phyloP scores from a whole-genome alignment of 2,113 vertebrate genomes.

The Pogona vitticeps region DNA sequence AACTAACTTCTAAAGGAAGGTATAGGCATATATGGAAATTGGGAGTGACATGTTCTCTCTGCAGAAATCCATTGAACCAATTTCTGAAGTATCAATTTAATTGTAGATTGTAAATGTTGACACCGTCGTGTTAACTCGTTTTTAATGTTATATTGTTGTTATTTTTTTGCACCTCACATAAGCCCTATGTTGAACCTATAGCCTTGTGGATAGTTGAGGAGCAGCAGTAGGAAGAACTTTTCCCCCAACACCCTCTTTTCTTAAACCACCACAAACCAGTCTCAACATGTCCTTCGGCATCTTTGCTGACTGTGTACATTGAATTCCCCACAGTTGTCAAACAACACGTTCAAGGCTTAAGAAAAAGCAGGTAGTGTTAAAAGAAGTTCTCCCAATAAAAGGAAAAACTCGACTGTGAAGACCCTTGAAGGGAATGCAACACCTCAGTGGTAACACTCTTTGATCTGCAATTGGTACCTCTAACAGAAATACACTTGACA shows the following conservation, averaged over 20 bases:
- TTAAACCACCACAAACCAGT: slow-evolving; percentile 17
- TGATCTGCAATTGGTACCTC: slow-evolving; percentile 70
- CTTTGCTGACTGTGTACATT: slow-evolving; percentile 9
- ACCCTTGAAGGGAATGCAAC: slow-evolving; percentile 64
- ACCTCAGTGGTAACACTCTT: slow-evolving; percentile 59
- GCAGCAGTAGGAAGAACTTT: slow-evolving; percentile 21
- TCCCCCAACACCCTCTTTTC: slow-evolving; percentile 11
- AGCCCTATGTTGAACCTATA: no score
- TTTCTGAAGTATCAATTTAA: no score
- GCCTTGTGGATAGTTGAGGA: background rate
- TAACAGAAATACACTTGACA: slow-evolving; percentile 73
- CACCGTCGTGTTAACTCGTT: no score
- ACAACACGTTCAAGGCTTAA: slow-evolving; percentile 44
- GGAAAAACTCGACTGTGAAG: slow-evolving; percentile 52
- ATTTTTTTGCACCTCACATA: no score
- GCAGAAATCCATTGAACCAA: no score
- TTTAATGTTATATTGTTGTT: no score
- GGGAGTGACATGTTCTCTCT: no score
- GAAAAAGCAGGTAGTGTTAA: slow-evolving; percentile 35
- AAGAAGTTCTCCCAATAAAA: slow-evolving; percentile 60
- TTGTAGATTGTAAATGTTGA: no score
- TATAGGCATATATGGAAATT: no score
- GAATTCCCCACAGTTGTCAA: slow-evolving; percentile 56
- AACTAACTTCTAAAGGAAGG: no score
- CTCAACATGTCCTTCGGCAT: slow-evolving; percentile 25